These are phyloP conservation scores for Pteronotus mesoamericanus DNA, from an alignment of 2,797 vertebrate species.

Conservation along the genomic window DNA sequence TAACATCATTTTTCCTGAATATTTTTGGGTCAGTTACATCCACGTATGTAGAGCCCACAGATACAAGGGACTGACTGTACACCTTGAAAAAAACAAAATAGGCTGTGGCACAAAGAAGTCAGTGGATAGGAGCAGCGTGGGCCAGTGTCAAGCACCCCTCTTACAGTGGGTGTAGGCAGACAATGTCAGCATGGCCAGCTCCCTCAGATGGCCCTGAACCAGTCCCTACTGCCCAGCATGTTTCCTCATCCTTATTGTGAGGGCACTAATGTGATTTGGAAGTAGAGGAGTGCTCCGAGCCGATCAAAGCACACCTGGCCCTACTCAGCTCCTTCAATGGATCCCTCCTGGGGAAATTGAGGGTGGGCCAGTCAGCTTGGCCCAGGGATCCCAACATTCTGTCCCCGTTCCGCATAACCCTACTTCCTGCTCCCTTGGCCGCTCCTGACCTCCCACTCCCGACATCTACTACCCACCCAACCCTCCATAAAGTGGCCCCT, in stretches of 20 bases:
- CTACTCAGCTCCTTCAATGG: too few relatives aligned
- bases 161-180: neutral
- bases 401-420: neutral
- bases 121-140: neutral
- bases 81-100: neutral
- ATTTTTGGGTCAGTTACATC: neutral
- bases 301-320: neutral
- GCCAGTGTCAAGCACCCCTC: neutral
- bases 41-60: neutral
- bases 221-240: neutral
- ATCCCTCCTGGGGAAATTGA: neutral
- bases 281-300: neutral
- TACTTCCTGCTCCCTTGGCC: neutral
- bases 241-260: neutral
- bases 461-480: accelerated
- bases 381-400: neutral
- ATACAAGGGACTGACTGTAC: neutral
- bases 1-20: neutral
- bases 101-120: neutral
- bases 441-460: neutral
- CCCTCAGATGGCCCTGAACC: too few relatives aligned
- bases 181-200: accelerated
- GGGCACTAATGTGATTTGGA: neutral
- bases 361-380: too few relatives aligned
- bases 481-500: neutral